Evolutionary conservation across 2,888 invertebrate genomes (phyloP).

Genomic region (Periphyllus acericola): DNA sequence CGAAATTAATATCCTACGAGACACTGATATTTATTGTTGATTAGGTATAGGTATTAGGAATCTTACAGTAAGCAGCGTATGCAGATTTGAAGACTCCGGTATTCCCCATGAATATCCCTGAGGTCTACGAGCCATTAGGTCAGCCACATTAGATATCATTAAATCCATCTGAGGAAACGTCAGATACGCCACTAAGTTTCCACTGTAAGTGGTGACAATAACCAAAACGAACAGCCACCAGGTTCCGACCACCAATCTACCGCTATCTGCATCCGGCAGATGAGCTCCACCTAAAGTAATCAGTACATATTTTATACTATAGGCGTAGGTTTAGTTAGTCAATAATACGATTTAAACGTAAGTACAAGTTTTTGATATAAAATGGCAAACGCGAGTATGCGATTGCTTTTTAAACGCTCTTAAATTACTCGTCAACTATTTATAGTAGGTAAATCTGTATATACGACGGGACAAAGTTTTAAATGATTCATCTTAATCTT

Average conservation of each 20-base stretch:
- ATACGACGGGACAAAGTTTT: too few relatives aligned
- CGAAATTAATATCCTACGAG: too few relatives aligned
- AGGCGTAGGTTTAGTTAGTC: too few relatives aligned
- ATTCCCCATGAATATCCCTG: constrained; percentile 80
- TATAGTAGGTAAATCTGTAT: too few relatives aligned
- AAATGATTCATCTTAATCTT: too few relatives aligned
- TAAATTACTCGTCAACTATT: too few relatives aligned
- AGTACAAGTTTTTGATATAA: too few relatives aligned
- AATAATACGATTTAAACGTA: too few relatives aligned
- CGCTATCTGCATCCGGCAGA: constrained; percentile 85
- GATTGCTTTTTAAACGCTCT: too few relatives aligned
- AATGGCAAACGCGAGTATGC: too few relatives aligned
- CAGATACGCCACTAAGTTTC: constrained; percentile 90
- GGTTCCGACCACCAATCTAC: constrained; percentile 83
- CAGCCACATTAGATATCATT: constrained; percentile 76
- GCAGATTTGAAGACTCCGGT: constrained; percentile 79
- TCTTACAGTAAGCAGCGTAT: constrained; percentile 72
- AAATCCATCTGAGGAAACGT: constrained; percentile 87
- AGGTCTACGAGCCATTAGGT: constrained; percentile 70
- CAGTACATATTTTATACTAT: neutral
- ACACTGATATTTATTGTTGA: constrained; percentile 1
- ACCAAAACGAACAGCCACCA: constrained; percentile 94
- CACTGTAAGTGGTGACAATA: constrained; percentile 90
- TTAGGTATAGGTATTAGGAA: neutral
- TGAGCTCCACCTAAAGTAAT: constrained; percentile 80